Percentiles rank a stretch among this genome's conserved stretches.
phyloP scores from a whole-genome alignment of 2,888 invertebrate genomes.

The Theretra japonica region DNA sequence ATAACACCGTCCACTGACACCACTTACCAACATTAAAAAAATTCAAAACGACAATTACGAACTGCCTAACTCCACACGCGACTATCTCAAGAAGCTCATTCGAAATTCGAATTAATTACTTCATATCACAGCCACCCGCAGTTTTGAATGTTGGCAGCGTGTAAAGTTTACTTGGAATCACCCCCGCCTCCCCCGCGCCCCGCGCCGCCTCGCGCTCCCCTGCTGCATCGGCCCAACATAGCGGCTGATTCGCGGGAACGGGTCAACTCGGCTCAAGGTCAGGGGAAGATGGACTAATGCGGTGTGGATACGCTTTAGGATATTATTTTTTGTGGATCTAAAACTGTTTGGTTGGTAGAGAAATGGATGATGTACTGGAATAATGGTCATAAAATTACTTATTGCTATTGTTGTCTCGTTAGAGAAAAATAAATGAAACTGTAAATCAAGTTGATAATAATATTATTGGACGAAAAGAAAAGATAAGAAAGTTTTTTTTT shows the following conservation, averaged over 20 bases:
- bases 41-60: not conserved
- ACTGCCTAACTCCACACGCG: not conserved
- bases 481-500: no score
- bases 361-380: not conserved
- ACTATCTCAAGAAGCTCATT: not conserved
- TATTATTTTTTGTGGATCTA: slow-evolving; percentile 4
- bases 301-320: slow-evolving; percentile 50
- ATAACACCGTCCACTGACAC: not conserved
- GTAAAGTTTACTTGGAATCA: slow-evolving; percentile 48
- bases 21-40: no score
- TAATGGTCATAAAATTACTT: no score
- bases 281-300: slow-evolving; percentile 60
- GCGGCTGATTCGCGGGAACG: slow-evolving; percentile 77
- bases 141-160: slow-evolving; percentile 40
- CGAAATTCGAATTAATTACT: slow-evolving; percentile 26
- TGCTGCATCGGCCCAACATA: slow-evolving; percentile 34
- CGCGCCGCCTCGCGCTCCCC: slow-evolving; percentile 6
- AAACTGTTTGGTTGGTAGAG: not conserved
- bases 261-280: slow-evolving; percentile 80
- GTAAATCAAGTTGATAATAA: no score
- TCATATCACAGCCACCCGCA: slow-evolving; percentile 29
- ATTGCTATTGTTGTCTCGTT: no score
- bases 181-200: slow-evolving; percentile 10
- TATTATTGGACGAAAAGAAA: no score
- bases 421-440: no score